Percentiles rank a stretch among this genome's conserved stretches.
phyloP scores from a whole-genome alignment of 2,888 invertebrate species.

The Ormyrus nitidulus region DNA sequence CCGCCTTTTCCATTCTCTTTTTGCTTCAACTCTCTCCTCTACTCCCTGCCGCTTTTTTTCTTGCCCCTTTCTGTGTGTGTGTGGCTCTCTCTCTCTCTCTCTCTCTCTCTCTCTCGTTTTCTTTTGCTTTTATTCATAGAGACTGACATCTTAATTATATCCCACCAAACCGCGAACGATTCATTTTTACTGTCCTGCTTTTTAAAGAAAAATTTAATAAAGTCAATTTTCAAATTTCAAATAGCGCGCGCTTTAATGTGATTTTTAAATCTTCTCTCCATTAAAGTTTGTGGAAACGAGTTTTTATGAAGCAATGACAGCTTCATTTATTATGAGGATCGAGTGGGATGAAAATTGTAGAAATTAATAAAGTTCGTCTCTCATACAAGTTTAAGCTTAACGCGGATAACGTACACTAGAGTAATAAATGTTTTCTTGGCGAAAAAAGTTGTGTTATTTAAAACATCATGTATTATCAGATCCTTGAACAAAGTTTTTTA shows the following conservation, averaged over 20 bases:
- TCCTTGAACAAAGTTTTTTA: too few relatives aligned
- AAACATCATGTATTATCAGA: too few relatives aligned
- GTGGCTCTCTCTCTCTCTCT: constrained; percentile 10
- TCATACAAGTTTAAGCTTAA: not conserved
- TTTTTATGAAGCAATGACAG: not conserved
- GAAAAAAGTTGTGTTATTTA: too few relatives aligned
- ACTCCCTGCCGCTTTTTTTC: not conserved
- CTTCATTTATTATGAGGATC: constrained; percentile 29
- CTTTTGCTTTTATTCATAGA: not conserved
- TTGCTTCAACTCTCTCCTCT: not conserved
- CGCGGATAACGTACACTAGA: too few relatives aligned
- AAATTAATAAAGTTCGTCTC: constrained; percentile 4
- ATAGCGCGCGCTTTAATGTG: too few relatives aligned
- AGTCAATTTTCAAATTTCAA: too few relatives aligned
- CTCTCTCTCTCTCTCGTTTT: not conserved
- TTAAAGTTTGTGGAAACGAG: too few relatives aligned
- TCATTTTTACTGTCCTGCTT: constrained; percentile 14
- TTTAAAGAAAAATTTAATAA: not conserved
- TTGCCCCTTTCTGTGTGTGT: not conserved
- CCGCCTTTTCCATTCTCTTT: constrained; percentile 15
- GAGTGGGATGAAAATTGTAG: not conserved
- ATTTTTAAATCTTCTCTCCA: too few relatives aligned
- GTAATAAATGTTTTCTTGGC: too few relatives aligned
- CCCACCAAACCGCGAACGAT: constrained; percentile 24
- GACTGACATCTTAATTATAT: constrained; percentile 45